Base-by-base conservation (phyloP, 2,113 vertebrate genomes). In the Takifugu bimaculatus region DNA sequence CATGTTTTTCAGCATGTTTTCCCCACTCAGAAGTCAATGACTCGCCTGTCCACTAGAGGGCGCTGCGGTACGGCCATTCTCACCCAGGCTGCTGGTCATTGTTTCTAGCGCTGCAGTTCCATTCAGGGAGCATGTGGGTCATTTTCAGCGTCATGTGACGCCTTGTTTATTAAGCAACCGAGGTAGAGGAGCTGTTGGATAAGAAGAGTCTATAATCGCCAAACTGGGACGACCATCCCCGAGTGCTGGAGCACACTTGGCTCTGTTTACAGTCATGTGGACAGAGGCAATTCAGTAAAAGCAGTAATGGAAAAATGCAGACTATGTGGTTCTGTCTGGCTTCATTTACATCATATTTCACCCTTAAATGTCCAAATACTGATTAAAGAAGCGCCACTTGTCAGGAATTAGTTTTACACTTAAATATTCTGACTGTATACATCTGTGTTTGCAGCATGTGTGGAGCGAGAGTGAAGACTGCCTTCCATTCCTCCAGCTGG, bases 401-500 rank as follows among this genome's bases (percentile, higher is more conserved):
- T 45, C 13, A 45, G 4, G 14, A 14, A 45, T 15, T 14, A 45
- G 4, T 4, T 14, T 12, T 14, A 9, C 5, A 26, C 2, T 15
- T 50, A n/a, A 25, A 11, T 50, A 10, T 13, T 48, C 13, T 49
- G 13, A 42, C 13, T 54, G 49, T 55, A 60, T 39, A 5, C 72
- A 2, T 76, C 3, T 81, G 58, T 82, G 64, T 83, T 12, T 80
- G 12, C 68, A 99, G 96, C 96, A 99, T 0, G 96, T 99, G 77
- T 99, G 96, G 96, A 99, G 96, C 4, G 96, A 99, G 88, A 99
- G 96, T 5, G 96, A 98, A 81, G 96, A 99, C 87, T 99, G 96
- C 88, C 92, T 99, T 73, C 96, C 96, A 57, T 99, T 97, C 75
- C 89, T 99, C 70, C 96, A 99, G 87, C 87, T 98, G 0, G 96